Percentiles rank a stretch among this genome's conserved stretches.
Evolutionary conservation across 2,113 vertebrate genomes (phyloP).

Genomic region (Callithrix jacchus): DNA sequence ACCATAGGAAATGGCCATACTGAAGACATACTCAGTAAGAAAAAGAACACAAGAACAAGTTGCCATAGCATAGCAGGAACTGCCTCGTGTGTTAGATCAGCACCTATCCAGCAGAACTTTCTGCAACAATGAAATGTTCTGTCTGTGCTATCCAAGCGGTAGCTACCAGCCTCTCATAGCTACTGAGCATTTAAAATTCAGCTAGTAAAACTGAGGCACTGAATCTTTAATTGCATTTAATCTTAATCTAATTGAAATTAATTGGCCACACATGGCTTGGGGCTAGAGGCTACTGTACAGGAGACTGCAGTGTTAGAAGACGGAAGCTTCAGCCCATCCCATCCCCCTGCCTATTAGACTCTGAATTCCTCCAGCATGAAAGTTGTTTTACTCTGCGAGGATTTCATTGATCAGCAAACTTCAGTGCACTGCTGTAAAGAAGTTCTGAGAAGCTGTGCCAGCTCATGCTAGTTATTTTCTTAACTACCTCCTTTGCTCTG

Average conservation of each 20-base stretch:
- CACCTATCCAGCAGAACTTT: rapidly evolving
- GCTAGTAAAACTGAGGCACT: background rate
- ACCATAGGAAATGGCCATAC: background rate
- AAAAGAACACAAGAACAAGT: background rate
- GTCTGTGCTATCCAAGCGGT: background rate
- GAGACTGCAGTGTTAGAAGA: background rate
- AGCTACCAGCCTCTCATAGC: background rate
- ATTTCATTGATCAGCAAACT: rapidly evolving
- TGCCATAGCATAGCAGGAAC: background rate
- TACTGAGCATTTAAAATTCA: background rate
- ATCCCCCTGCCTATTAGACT: background rate
- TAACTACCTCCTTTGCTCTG: background rate
- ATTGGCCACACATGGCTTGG: background rate
- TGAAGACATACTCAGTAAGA: background rate
- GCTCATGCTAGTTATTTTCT: background rate
- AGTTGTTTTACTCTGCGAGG: background rate
- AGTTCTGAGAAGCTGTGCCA: background rate
- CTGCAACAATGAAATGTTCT: too few species aligned
- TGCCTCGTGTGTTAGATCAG: background rate
- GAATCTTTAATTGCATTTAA: background rate
- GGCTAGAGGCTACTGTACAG: background rate
- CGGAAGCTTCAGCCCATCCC: background rate
- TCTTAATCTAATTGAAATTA: background rate
- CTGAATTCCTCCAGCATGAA: background rate
- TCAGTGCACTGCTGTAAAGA: rapidly evolving